phyloP scores from a whole-genome alignment of 2,113 vertebrate genomes.

The Dasyprocta punctata region DNA sequence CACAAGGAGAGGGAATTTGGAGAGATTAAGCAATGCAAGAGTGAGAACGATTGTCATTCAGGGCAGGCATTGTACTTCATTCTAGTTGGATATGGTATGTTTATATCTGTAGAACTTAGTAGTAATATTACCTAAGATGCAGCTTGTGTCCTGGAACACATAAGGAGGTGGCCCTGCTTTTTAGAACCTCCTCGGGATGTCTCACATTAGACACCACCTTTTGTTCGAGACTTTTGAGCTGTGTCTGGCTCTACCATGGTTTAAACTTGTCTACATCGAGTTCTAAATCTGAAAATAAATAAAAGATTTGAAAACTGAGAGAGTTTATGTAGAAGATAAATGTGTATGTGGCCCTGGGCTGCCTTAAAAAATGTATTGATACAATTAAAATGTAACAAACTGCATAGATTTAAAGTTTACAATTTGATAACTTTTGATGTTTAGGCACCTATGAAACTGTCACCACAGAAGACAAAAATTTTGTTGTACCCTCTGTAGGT shows the following conservation, averaged over 20 bases:
- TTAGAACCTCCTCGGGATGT: neutral
- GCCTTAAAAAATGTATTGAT: neutral
- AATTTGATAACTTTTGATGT: neutral
- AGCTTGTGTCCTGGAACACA: neutral
- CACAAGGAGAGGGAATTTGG: neutral
- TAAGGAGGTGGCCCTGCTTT: too few species aligned
- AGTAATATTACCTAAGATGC: neutral
- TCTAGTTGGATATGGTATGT: neutral
- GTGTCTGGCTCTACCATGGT: neutral
- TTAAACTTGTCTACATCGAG: neutral
- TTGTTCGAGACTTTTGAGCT: neutral
- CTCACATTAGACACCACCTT: neutral
- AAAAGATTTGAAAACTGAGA: neutral
- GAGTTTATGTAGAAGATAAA: neutral
- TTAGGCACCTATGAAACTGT: neutral
- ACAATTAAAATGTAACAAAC: neutral
- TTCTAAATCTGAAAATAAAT: neutral
- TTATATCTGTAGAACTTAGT: neutral
- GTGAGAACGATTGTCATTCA: neutral
- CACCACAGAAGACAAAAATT: neutral
- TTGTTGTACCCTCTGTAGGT: neutral
- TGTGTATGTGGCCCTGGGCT: neutral
- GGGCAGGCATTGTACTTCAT: neutral
- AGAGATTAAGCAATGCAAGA: neutral
- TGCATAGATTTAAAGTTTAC: neutral